Evolutionary conservation across 92 coral and sea anemone genomes (phyloP), one percentile per base, ranked within the genome.

Genomic region (Epizoanthus stellaris): DNA sequence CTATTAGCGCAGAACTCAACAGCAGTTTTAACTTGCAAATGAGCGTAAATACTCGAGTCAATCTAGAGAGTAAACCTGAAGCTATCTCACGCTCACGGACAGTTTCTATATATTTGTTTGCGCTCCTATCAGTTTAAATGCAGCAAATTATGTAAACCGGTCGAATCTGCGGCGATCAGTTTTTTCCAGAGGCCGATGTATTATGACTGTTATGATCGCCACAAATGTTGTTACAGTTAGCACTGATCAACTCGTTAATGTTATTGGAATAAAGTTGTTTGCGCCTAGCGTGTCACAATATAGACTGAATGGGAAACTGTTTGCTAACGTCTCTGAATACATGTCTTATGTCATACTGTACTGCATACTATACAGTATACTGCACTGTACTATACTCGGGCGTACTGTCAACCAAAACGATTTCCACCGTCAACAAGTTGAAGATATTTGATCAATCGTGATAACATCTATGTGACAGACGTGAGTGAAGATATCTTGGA

Each of bases 391-490:
- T 43, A 43, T 43, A 43, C 49, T 43, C 49, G 49, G 49, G 49
- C 5, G 11, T 15, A 47, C 34, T 10, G 38, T 49, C 61, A 59
- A 60, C 57, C 34, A 54, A 54, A 60, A 38, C 81, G 61, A 72
- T 76, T 30, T 52, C 12, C 2, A 52, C 57, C 25, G 36, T 34
- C 54, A 79, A 79, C 36, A 64, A 63, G n/a, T 64, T 43, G 34
- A 30, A 43, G 67, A 79, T 79, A 79, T 79, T 14, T 19, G 66
- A 75, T 52, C 80, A 56, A 75, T 62, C 61, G 21, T 47, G 40
- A 34, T 40, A 36, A 76, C 83, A 39, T n/a, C 20, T 58, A 61
- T 40, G 19, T 79, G 70, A 76, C 82, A 76, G 68, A 54, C 61
- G 58, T 42, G 25, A 63, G 58, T 5, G 59, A 63, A 62, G 70